phyloP scores from a whole-genome alignment of 2,113 vertebrate genomes.

The Dicentrarchus labrax region DNA sequence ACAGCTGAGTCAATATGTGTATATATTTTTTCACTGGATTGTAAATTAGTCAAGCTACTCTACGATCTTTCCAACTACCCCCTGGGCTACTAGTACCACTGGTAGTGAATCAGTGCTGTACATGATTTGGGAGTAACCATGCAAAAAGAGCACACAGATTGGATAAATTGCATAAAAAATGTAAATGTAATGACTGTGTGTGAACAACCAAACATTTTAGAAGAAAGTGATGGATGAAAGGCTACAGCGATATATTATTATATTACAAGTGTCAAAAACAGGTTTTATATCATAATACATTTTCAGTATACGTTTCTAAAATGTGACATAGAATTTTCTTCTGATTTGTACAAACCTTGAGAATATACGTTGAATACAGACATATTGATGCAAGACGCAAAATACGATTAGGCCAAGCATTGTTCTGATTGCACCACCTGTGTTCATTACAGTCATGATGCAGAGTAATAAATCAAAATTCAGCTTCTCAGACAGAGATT shows the following conservation, averaged over 20 bases:
- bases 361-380: constrained; percentile 32
- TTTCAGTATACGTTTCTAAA: background rate
- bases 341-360: constrained; percentile 8
- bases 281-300: background rate
- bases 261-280: constrained; percentile 3
- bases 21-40: background rate
- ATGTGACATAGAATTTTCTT: background rate
- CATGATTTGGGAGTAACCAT: background rate
- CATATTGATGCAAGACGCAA: constrained; percentile 48
- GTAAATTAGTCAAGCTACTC: background rate
- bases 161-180: background rate
- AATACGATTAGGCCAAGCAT: constrained; percentile 54
- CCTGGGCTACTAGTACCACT: background rate
- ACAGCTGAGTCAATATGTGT: background rate
- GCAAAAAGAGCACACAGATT: background rate
- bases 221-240: background rate
- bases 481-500: constrained; percentile 52
- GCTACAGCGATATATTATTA: background rate
- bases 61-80: no score
- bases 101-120: background rate
- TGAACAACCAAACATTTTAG: background rate
- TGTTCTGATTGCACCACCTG: constrained; percentile 65
- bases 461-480: constrained; percentile 66
- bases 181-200: background rate
- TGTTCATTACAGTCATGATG: constrained; percentile 48